Base-by-base conservation (phyloP, 2,113 vertebrate genomes). In the Misgurnus anguillicaudatus region DNA sequence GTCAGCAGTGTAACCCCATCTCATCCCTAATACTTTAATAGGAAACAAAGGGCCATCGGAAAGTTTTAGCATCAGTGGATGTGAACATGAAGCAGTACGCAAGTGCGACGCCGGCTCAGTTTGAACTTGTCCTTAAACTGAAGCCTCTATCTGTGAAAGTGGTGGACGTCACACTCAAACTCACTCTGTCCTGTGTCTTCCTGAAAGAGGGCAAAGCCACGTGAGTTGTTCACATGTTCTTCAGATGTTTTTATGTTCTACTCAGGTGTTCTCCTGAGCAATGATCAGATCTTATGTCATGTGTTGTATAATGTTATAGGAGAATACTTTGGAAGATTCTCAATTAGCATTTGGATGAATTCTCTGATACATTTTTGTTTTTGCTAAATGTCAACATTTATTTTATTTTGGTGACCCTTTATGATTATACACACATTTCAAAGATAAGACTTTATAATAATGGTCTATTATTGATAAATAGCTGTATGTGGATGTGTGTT, bases 151-250 rank as follows among this genome's bases (percentile, higher is more conserved):
- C 95, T 0, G 94, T 93, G 80, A 97, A 97, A 87, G 95, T 97
- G 78, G 89, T 96, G 57, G 92, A 95, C 0, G 95, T 94, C 0
- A 93, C 92, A 0, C 90, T 97, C 57, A 94, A 92, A 21, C 88
- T 97, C n/a, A 95, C 87, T 9, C 84, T 97, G 64, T 93, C 94
- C 0, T 95, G 95, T 21, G 78, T 95, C 74, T 93, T 97, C 80
- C 91, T 96, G 51, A 93, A 93, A 31, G 96, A 97, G 85, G 96
- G 96, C 80, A 95, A 95, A 5, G 95, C 96, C 86, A 97, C 95
- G 96, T 97, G 80, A 95, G 95, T 93, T 60, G 17, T 39, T 38
- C 17, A 38, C 10, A 10, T 1, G 2, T 57, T 6, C 38, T n/a
- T 45, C 24, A 31, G 24, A 31, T 31, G 24, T 31, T 31, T 31